Percentiles rank a stretch among this genome's conserved stretches.
Conservation (phyloP, 2,797 vertebrate genomes). For the Sus cebifrons region DNA sequence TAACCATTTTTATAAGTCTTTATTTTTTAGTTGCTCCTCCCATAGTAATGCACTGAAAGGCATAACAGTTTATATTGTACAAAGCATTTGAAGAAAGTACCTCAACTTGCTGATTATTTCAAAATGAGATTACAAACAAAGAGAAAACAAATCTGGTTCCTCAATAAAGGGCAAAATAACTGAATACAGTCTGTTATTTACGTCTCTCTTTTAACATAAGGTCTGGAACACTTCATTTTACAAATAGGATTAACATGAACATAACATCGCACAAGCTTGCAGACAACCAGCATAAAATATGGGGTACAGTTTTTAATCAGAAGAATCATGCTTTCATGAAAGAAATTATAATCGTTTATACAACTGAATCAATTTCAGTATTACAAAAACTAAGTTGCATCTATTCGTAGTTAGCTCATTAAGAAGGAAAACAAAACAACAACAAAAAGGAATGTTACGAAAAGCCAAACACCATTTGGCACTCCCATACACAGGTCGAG, state of each 20-base stretch:
- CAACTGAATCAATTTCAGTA: conserved; percentile 97
- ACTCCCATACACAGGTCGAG: conserved; percentile 95
- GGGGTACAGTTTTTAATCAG: conserved; percentile 97
- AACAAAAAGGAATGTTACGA: conserved; percentile 93
- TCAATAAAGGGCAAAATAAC: conserved; percentile 95
- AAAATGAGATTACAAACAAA: conserved; percentile 99
- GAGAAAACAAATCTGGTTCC: conserved; percentile 94
- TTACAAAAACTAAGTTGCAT: conserved; percentile 96
- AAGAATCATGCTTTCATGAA: conserved; percentile 99
- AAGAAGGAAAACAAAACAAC: conserved; percentile 96
- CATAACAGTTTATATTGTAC: conserved; percentile 99
- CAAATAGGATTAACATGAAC: conserved; percentile 98
- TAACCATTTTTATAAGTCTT: conserved; percentile 96
- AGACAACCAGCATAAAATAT: conserved; percentile 99
- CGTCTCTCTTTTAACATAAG: conserved; percentile 94
- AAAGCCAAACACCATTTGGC: conserved; percentile 96
- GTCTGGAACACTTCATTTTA: conserved; percentile 97
- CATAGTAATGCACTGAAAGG: conserved; percentile 99
- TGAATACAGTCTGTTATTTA: conserved; percentile 96
- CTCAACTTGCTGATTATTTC: conserved; percentile 98
- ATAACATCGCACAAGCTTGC: conserved; percentile 99
- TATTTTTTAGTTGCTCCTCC: conserved; percentile 99
- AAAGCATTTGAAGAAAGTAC: conserved; percentile 99
- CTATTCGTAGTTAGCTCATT: conserved; percentile 97
- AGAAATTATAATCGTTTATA: conserved; percentile 98